phyloP scores from a whole-genome alignment of 2,797 vertebrate species.

The Uromys caudimaculatus region DNA sequence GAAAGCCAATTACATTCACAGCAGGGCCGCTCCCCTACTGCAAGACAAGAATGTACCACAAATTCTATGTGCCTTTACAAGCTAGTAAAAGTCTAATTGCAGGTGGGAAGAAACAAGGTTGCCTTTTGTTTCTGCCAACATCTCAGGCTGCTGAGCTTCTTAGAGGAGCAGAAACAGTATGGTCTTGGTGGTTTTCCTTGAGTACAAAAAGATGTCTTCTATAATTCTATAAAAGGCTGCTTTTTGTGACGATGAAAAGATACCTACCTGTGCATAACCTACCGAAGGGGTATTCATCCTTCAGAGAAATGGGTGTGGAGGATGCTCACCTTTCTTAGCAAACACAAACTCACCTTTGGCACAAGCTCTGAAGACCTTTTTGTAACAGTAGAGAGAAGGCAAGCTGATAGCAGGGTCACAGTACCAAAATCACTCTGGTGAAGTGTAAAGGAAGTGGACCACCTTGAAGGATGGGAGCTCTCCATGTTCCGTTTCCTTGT shows the following conservation, averaged over 20 bases:
- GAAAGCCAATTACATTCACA: conserved; percentile 81
- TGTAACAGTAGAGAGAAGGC: background rate
- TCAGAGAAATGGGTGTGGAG: background rate
- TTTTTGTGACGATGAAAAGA: conserved; percentile 37
- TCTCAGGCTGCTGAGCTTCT: conserved; percentile 55
- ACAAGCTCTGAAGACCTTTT: conserved; percentile 3
- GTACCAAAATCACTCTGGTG: background rate
- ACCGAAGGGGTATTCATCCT: background rate
- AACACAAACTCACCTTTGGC: conserved; percentile 35
- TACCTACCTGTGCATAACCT: background rate
- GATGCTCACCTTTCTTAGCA: background rate
- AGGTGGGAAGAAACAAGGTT: conserved; percentile 71
- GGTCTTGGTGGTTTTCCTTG: conserved; percentile 43
- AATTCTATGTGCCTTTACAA: conserved; percentile 69
- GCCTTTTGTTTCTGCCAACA: conserved; percentile 74
- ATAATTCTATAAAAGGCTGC: conserved; percentile 6
- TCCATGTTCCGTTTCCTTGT: background rate
- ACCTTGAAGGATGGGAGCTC: background rate
- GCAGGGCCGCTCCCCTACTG: conserved; percentile 73
- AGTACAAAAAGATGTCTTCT: conserved; percentile 43
- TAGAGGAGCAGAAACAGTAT: conserved; percentile 37
- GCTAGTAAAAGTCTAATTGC: conserved; percentile 76
- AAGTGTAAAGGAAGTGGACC: background rate
- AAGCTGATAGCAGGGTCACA: background rate
- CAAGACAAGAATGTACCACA: conserved; percentile 70